phyloP scores from a whole-genome alignment of 2,797 vertebrate genomes.

The Harpagifer antarcticus region DNA sequence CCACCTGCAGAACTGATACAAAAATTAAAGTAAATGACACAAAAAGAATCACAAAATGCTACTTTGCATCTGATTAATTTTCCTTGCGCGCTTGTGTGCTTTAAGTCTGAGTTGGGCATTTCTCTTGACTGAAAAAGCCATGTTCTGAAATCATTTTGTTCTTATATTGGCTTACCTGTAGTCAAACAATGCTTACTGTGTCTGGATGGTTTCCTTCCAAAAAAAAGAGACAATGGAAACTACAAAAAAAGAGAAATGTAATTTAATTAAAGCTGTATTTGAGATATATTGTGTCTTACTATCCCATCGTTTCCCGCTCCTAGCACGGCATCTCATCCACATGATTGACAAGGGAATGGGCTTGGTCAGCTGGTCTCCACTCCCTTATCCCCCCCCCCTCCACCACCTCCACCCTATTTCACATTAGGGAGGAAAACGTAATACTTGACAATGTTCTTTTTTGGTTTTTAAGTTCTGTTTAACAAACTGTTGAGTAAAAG shows the following conservation, averaged over 20 bases:
- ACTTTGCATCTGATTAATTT: constrained; percentile 86
- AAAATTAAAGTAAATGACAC: constrained; percentile 71
- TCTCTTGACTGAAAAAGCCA: constrained; percentile 80
- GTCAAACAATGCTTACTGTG: constrained; percentile 85
- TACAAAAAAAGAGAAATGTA: constrained; percentile 68
- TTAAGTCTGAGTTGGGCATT: constrained; percentile 90
- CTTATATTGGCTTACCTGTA: constrained; percentile 84
- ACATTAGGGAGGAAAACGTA: constrained; percentile 82
- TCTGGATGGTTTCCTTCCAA: constrained; percentile 84
- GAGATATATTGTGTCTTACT: constrained; percentile 89
- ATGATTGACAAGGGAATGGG: constrained; percentile 87
- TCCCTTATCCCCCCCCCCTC: constrained; percentile 59
- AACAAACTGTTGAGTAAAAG: constrained; percentile 92
- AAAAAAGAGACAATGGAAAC: constrained; percentile 69
- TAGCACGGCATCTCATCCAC: constrained; percentile 85
- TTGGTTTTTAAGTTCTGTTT: constrained; percentile 86
- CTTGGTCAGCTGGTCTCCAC: constrained; percentile 85
- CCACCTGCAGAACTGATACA: constrained; percentile 84
- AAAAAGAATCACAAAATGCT: constrained; percentile 83
- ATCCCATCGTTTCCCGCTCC: constrained; percentile 87
- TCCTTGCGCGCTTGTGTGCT: constrained; percentile 90
- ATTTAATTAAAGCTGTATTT: constrained; percentile 85
- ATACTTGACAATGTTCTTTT: constrained; percentile 88
- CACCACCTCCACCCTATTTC: constrained; percentile 61
- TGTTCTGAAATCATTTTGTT: constrained; percentile 80